Evolutionary conservation across 2,113 vertebrate genomes (phyloP), one percentile per base, ranked within the genome.

Genomic region (Hippotragus niger): DNA sequence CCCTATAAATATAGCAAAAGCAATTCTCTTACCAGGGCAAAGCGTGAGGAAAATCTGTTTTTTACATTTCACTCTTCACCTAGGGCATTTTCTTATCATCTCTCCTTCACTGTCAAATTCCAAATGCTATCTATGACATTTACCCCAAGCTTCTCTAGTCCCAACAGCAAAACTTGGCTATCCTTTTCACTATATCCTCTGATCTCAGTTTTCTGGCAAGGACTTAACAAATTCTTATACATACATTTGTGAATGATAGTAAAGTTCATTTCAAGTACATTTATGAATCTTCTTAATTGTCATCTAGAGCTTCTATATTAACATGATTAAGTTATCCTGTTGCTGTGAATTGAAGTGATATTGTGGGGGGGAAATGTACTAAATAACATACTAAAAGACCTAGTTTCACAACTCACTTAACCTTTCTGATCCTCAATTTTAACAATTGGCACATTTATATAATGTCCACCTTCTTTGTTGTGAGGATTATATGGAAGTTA

Each of bases 201-300:
- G 40, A 67, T 71, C 45, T 87, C 71, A 13, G 21, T 74, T 31
- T 89, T 91, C 53, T 90, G 36, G 19, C 6, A 33, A 97, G 29
- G 5, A 71, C n/a, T 90, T 86, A 97, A 80, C 57, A 94, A 92
- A 52, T 95, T 90, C 85, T 84, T 86, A 76, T 31, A 85, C 19
- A 45, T 55, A 40, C 21, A 57, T 89, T 83, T 62, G 43, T 87
- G 33, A 7, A 47, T 62, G 27, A 80, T 27, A 90, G 33, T 62
- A 91, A 93, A 87, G 27, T 40, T 89, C 16, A 55, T 94, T 88
- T 89, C 55, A 83, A 86, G 62, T 50, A 29, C 47, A 82, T 43
- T 74, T 53, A 64, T 53, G n/a, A 90, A 93, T 92, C 78, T 96
- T 43, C 23, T 31, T 45, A 64, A 81, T 71, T 92, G 74, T 64